These are phyloP conservation scores for Gobio gobio DNA, from an alignment of 2,113 vertebrate genomes.

Conservation along the genomic window DNA sequence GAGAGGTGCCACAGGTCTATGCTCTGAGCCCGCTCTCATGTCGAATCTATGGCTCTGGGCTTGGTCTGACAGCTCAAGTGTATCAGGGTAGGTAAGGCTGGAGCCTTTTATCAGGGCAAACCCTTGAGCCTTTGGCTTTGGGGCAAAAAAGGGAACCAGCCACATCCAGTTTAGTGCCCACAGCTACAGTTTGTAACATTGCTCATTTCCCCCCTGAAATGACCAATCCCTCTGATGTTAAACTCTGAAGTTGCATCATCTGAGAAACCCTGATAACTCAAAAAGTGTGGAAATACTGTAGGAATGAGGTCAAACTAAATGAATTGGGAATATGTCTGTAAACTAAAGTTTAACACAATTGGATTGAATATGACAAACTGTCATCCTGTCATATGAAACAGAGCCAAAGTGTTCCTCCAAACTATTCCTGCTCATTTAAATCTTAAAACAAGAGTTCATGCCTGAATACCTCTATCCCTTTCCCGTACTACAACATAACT, in stretches of 20 bases:
- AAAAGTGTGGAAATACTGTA: not conserved
- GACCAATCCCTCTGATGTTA: slow-evolving; percentile 21
- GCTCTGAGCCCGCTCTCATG: slow-evolving; percentile 40
- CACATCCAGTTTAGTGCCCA: slow-evolving; percentile 51
- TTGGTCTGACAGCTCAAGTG: slow-evolving; percentile 43
- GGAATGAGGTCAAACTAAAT: not conserved
- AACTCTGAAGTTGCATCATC: not conserved
- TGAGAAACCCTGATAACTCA: not conserved
- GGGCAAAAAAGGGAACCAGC: slow-evolving; percentile 33
- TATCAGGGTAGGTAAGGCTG: slow-evolving; percentile 14
- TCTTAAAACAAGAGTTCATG: too few relatives aligned
- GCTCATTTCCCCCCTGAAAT: slow-evolving; percentile 66
- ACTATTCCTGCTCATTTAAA: not conserved
- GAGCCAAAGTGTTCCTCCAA: not conserved
- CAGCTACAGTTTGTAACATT: slow-evolving; percentile 64
- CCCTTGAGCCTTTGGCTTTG: slow-evolving; percentile 28
- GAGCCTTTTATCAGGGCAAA: slow-evolving; percentile 45
- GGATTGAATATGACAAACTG: not conserved
- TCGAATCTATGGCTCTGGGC: slow-evolving; percentile 39
- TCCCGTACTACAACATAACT: too few relatives aligned
- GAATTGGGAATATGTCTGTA: not conserved
- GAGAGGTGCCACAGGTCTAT: slow-evolving; percentile 35
- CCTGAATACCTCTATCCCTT: not conserved
- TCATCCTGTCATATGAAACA: not conserved
- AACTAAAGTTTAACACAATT: not conserved